Evolutionary conservation across 2,888 invertebrate genomes (phyloP), one percentile per base, ranked within the genome.

Genomic region (Dione vanillae): DNA sequence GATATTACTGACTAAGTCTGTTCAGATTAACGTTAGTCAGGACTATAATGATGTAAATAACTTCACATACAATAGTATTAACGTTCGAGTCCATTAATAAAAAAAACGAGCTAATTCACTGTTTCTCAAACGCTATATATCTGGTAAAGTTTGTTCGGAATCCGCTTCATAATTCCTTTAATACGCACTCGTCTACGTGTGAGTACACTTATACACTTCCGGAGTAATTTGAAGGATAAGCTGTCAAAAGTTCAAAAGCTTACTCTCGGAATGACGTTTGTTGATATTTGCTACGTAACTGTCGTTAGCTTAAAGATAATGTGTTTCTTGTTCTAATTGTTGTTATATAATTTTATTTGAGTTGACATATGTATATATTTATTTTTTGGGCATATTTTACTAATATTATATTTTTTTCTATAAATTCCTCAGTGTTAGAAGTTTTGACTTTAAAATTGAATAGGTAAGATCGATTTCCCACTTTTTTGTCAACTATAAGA

Each of bases 191-290:
- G 43, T 6, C 2, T 27, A 27, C 27, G 45, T 45, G 20, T 27
- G 49, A 67, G 16, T 40, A 58, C 56, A 58, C 47, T 67, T 58
- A n/a, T 8, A 37, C n/a, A n/a, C n/a, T n/a, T n/a, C n/a, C n/a
- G n/a, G 12, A 65, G 37, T 58, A 58, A 56, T 67, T 67, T 49
- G 47, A 37, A 19, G 56, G 67, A 67, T 58, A 49, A 58, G 47
- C 40, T 37, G 56, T 66, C 19, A 58, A 40, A 58, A 58, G 16
- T 37, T 19, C 10, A 19, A 7, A 5, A 52, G 19, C n/a, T n/a
- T 19, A 51, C 12, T 12, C 52, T 52, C 35, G 27, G 35, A 27
- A 35, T 52, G 27, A 35, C 35, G 7, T 35, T 52, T 52, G 14
- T 35, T 52, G 27, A 52, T 35, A 52, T 52, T 27, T 35, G 35